Base-by-base conservation (phyloP, 2,797 vertebrate genomes). In the Thaleichthys pacificus region DNA sequence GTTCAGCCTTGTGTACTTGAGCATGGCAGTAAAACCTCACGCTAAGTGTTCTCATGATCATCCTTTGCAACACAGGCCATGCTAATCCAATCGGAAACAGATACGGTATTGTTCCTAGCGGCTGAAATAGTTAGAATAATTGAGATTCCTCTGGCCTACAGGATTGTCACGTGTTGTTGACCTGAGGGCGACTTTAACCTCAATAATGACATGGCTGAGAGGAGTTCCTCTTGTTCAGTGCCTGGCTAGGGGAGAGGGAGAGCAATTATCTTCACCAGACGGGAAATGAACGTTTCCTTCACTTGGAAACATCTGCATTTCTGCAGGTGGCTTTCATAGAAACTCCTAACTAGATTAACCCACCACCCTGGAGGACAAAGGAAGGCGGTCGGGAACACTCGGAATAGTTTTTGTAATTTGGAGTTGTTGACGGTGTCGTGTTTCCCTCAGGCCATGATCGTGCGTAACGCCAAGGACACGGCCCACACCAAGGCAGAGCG, bases 401-500 rank as follows among this genome's bases (percentile, higher is more conserved):
- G 0, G 0, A 56, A 6, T 17, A n/a, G 4, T 17, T 56, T 56
- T 1, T 5, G 17, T 15, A 19, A 6, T 56, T 56, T 17, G 51
- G 19, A 7, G 17, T 60, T 4, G 66, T 67, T 24, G 1, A 69
- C 0, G 80, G 51, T 79, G 21, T 26, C 49, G 6, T 79, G 70
- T 66, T 74, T 74, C 54, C 71, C 85, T 70, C 88, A 95, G 95
- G 95, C 94, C 80, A 95, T 95, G 94, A 96, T 95, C 80, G 93
- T 94, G 66, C 92, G 93, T 73, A 96, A 96, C 74, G 94, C 94
- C 76, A 96, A 96, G 87, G 94, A 95, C 67, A 96, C 93, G 61
- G 95, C 94, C 82, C 95, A 95, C 79, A 96, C 95, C 38, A 95
- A 95, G 90, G 94, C 95, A 72, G 95, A 96, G 86, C 85, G 94